phyloP scores from a whole-genome alignment of 2,888 invertebrate genomes.

The Macropis europaea region DNA sequence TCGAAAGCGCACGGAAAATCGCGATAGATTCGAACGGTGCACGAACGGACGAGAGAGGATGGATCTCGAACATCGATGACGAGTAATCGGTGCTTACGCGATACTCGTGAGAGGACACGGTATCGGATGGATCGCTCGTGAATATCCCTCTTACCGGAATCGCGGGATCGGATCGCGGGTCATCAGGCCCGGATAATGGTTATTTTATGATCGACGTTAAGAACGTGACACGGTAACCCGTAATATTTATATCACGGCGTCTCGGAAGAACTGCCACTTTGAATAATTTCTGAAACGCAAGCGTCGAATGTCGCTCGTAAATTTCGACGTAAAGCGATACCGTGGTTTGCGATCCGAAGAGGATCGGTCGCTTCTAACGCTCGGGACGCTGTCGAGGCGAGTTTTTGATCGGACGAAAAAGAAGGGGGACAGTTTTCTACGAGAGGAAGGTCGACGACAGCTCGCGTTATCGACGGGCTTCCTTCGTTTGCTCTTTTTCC shows the following conservation, averaged over 20 bases:
- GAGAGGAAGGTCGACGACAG: slow-evolving; percentile 50
- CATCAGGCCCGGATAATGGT: slow-evolving; percentile 45
- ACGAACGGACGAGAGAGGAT: not conserved
- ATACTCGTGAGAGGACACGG: slow-evolving; percentile 59
- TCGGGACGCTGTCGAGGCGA: not conserved
- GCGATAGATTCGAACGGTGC: not conserved
- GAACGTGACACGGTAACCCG: slow-evolving; percentile 40
- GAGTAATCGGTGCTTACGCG: slow-evolving; percentile 40
- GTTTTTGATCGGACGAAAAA: not conserved
- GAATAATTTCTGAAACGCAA: not conserved
- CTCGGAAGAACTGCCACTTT: not conserved
- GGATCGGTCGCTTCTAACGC: no score
- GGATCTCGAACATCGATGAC: not conserved
- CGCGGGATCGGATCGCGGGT: slow-evolving; percentile 53
- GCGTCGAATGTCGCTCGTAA: slow-evolving; percentile 21
- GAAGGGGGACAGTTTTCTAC: not conserved
- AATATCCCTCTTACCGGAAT: slow-evolving; percentile 39
- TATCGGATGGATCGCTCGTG: slow-evolving; percentile 46
- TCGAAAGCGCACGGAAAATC: not conserved
- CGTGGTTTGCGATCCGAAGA: no score
- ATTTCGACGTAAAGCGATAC: no score
- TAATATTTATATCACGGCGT: slow-evolving; percentile 30
- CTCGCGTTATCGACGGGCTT: slow-evolving; percentile 43
- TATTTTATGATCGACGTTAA: slow-evolving; percentile 33
- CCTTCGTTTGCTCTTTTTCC: slow-evolving; percentile 31